These are phyloP conservation scores for Mystacides longicornis DNA, from an alignment of 2,888 invertebrate genomes.

Conservation along the genomic window DNA sequence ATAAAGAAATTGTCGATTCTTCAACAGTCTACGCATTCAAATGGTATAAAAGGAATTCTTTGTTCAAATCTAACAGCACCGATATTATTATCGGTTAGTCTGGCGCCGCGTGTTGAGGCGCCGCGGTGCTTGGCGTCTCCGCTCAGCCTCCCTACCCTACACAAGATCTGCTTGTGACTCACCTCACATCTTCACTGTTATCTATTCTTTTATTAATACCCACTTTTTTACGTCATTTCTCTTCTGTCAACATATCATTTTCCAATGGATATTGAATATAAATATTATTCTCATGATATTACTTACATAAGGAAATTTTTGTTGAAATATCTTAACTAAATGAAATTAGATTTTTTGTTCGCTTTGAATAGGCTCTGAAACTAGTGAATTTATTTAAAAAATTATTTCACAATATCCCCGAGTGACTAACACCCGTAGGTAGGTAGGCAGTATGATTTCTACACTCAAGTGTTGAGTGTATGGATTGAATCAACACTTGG, in stretches of 20 bases:
- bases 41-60: constrained; percentile 13
- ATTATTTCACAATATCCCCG: no score
- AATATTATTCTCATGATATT: no score
- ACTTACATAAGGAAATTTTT: no score
- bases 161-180: background rate
- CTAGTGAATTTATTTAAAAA: no score
- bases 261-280: background rate
- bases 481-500: no score
- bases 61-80: constrained; percentile 14
- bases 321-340: no score
- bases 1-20: background rate
- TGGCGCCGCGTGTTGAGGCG: constrained; percentile 10
- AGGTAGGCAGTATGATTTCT: no score
- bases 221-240: background rate
- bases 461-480: no score
- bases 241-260: background rate
- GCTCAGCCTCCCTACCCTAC: constrained; percentile 5
- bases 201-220: background rate
- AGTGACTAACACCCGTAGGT: no score
- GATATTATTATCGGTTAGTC: constrained; percentile 15
- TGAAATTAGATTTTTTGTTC: no score
- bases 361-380: no score
- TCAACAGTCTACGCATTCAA: background rate
- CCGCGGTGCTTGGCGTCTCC: constrained; percentile 9
- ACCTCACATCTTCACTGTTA: background rate